Evolutionary conservation across 2,113 vertebrate species (phyloP).

Genomic region (Calonectris borealis): DNA sequence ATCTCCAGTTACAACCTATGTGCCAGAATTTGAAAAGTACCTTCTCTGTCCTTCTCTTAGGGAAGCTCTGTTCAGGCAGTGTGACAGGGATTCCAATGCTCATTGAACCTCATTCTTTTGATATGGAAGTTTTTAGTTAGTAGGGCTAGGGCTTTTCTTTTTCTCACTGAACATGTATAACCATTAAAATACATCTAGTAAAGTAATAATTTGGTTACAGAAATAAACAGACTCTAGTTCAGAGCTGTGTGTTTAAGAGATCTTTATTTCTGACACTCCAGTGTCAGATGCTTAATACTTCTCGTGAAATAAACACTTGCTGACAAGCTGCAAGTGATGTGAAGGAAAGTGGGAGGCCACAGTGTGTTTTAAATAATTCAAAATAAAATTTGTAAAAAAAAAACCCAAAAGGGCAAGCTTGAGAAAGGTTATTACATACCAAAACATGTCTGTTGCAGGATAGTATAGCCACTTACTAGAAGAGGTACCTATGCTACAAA

Average conservation of each 20-base stretch:
- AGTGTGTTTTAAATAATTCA: background rate
- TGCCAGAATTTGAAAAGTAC: background rate
- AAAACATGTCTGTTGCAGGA: background rate
- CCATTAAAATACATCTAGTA: background rate
- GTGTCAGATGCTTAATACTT: background rate
- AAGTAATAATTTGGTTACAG: background rate
- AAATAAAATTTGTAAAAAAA: background rate
- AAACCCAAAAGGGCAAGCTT: fast-evolving
- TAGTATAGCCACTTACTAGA: background rate
- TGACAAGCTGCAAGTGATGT: background rate
- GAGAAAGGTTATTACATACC: background rate
- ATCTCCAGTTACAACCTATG: fast-evolving
- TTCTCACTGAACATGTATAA: background rate
- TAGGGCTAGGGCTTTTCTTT: background rate
- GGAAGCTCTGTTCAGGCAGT: background rate
- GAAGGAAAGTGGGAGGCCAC: background rate
- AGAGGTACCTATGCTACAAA: background rate
- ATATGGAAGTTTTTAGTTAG: background rate
- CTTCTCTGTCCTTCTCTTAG: background rate
- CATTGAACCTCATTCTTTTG: background rate
- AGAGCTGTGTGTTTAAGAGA: background rate
- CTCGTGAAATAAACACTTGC: background rate
- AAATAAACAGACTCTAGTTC: background rate
- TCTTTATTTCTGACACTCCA: background rate
- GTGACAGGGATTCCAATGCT: fast-evolving